Base-by-base conservation (phyloP, 2,797 vertebrate species). In the Forpus xanthops region DNA sequence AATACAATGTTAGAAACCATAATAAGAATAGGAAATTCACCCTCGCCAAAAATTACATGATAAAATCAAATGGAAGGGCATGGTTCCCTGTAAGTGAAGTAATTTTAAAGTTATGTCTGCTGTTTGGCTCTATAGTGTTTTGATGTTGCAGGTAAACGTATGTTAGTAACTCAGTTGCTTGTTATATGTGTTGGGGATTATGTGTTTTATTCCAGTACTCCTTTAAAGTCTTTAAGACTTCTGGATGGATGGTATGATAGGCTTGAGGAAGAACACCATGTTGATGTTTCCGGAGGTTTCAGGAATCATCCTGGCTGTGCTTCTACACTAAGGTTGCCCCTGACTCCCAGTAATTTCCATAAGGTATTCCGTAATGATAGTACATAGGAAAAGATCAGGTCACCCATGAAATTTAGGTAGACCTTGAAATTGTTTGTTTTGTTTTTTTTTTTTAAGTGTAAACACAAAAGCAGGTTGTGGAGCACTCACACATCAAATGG, bases 1-100 rank as follows among this genome's bases (percentile, higher is more conserved):
- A 79, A 73, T 68, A 37, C 8, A 11, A 3, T 18, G 5, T 44
- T 58, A 41, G 17, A 31, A 67, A 78, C 20, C 0, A 0, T 67
- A 20, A 27, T 70, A 72, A 60, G 37, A 60, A 39, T 13, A 53
- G 47, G 8, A 82, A 42, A 11, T 41, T 74, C 37, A 72, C 47
- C 24, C 25, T 85, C 3, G 12, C 33, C 19, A 78, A 60, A 78
- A 77, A 25, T 30, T 67, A 15, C 13, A 10, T 30, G n/a, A 60
- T 12, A 78, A 33, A 65, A 42, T 83, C 12, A 33, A 15, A 31
- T 55, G 18, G 27, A 83, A 75, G 18, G 42, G 27, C 15, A 14
- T 33, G 6, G 3, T 41, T 89, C n/a, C 24, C 19, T 77, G 20
- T 37, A 33, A 65, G 21, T 50, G 28, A 45, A 53, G 8, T 4